Evolutionary conservation across 2,113 vertebrate genomes (phyloP), one percentile per base, ranked within the genome.

Genomic region (Ceyx margarethae): DNA sequence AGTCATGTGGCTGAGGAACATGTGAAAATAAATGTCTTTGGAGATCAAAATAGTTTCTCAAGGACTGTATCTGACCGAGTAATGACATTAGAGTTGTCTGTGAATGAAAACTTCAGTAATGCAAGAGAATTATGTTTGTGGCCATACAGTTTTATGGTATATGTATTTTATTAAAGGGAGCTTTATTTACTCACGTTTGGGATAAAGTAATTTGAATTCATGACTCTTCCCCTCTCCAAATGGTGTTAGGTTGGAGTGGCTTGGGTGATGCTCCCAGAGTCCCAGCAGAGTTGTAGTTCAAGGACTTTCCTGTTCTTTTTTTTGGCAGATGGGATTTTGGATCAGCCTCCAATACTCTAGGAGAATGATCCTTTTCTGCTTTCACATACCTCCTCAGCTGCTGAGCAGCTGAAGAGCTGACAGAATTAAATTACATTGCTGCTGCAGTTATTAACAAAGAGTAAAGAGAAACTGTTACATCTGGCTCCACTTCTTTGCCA

Each of bases 381-480:
- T 96, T 95, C 93, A 93, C 96, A 90, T 97, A 97, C 93, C 96
- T 97, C 73, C 96, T 97, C 97, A 97, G 96, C 97, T 97, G 96
- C 96, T 97, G 92, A 89, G 91, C 97, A 97, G 97, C 96, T 96
- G 95, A 97, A 96, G 93, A 96, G 95, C 96, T 95, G 95, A 97
- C 96, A 96, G 97, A 97, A 96, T 98, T 97, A 97, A 97, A 97
- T 98, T 97, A 96, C 96, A 95, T 96, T 97, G 95, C 93, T 97
- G 96, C 96, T 96, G 95, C 96, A 96, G 95, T 95, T 96, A 97
- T 97, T 97, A 96, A 96, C 94, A 96, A 94, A 91, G 88, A 69
- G 94, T 90, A 86, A 90, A 89, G 87, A 97, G 95, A 96, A 97
- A 96, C 93, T 97, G 93, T 96, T 97, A 96, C 97, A 97, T 98